These are phyloP conservation scores for Panagrolaimus sp. DNA, from an alignment of 1,140 invertebrate genomes.

Conservation along the genomic window DNA sequence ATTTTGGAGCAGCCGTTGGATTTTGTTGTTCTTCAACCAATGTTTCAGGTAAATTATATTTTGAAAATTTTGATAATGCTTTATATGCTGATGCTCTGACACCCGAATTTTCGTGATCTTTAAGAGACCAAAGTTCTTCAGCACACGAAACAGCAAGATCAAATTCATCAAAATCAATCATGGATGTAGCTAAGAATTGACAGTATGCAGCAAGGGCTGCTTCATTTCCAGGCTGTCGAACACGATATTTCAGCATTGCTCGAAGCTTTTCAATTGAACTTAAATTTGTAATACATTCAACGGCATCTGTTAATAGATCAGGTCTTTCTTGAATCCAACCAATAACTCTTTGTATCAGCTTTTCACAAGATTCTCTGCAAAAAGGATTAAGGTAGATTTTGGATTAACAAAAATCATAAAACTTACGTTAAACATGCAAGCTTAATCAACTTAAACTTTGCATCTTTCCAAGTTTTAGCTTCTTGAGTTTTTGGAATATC, in stretches of 20 bases:
- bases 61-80: neutral
- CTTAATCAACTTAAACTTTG: neutral
- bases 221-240: neutral
- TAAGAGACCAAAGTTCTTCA: neutral
- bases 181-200: neutral
- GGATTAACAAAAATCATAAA: no score
- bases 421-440: neutral
- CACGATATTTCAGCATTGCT: neutral
- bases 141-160: neutral
- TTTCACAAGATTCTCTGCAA: conserved; percentile 15
- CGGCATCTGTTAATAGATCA: neutral
- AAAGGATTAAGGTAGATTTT: no score
- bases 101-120: neutral
- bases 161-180: neutral
- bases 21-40: neutral
- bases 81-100: neutral
- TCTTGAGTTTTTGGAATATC: neutral
- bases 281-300: neutral
- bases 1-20: conserved; percentile 4
- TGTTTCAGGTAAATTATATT: neutral
- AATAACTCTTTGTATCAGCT: neutral
- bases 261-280: conserved; percentile 2
- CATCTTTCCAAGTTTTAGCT: neutral
- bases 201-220: neutral
- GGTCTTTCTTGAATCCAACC: neutral